Evolutionary conservation across 2,797 vertebrate species (phyloP).

Genomic region (Fringilla coelebs): DNA sequence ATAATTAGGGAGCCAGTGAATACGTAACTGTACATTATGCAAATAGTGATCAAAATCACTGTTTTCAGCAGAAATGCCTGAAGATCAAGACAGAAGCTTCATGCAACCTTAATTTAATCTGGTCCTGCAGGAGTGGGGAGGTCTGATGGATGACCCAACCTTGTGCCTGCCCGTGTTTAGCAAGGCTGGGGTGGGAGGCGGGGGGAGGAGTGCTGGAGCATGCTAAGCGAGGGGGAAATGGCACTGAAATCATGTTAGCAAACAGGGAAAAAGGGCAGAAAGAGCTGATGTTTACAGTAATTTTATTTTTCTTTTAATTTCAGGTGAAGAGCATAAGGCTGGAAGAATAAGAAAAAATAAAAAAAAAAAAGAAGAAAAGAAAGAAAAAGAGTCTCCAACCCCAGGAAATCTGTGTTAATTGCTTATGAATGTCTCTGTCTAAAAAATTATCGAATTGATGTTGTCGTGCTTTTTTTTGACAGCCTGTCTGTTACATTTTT

Average conservation of each 20-base stretch:
- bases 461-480: conserved; percentile 47
- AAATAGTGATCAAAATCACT: conserved; percentile 47
- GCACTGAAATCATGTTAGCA: background rate
- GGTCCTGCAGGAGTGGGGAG: conserved; percentile 44
- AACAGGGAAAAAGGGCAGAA: background rate
- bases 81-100: conserved; percentile 38
- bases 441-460: conserved; percentile 38
- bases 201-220: background rate
- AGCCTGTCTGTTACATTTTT: conserved; percentile 52
- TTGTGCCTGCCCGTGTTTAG: background rate
- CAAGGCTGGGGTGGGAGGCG: background rate
- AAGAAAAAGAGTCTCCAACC: background rate
- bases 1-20: background rate
- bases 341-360: background rate
- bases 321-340: background rate
- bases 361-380: background rate
- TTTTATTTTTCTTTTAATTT: background rate
- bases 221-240: background rate
- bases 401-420: conserved; percentile 47
- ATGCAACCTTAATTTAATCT: conserved; percentile 36
- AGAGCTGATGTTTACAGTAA: background rate
- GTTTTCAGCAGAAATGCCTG: conserved; percentile 59
- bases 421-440: conserved; percentile 47
- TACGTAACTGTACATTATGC: conserved; percentile 37
- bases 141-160: conserved; percentile 31